phyloP scores from a whole-genome alignment of 53 echinoderm and acorn worm species.

The Mesocentrotus franciscanus region DNA sequence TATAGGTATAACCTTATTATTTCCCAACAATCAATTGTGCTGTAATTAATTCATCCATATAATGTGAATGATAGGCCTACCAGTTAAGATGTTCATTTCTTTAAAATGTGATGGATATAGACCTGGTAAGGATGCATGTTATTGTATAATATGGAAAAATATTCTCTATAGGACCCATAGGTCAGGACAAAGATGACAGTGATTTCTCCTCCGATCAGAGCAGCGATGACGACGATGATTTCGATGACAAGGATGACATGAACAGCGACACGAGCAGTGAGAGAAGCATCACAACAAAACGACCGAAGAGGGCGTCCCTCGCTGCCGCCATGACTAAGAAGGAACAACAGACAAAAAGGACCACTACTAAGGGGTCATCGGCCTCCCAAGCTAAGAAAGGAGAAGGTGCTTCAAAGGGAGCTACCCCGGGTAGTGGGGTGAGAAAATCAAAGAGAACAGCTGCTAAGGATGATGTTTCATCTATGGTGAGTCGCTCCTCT shows the following conservation, averaged over 20 bases:
- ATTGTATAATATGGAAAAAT: not conserved
- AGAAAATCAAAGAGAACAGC: constrained; percentile 63
- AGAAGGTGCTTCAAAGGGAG: constrained; percentile 43
- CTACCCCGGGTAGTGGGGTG: constrained; percentile 35
- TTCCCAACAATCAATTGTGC: not conserved
- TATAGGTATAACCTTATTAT: not conserved
- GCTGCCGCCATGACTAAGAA: constrained; percentile 21
- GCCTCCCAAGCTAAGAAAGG: not conserved
- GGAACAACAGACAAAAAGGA: not conserved
- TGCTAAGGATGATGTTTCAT: constrained; percentile 74
- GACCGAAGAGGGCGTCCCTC: constrained; percentile 24
- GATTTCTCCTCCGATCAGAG: constrained; percentile 75
- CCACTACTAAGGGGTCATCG: not conserved
- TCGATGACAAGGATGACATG: constrained; percentile 61
- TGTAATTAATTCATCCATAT: not conserved
- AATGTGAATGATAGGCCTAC: too few species aligned
- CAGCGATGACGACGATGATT: constrained; percentile 73
- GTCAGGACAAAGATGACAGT: constrained; percentile 71
- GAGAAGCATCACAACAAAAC: constrained; percentile 54
- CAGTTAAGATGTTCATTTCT: too few species aligned
- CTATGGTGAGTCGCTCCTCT: constrained; percentile 47
- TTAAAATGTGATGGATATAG: too few species aligned
- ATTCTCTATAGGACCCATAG: constrained; percentile 27
- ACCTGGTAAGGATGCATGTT: not conserved
- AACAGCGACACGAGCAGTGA: constrained; percentile 54